Evolutionary conservation across 2,888 invertebrate genomes (phyloP).

Genomic region (Microplitis deprimator): DNA sequence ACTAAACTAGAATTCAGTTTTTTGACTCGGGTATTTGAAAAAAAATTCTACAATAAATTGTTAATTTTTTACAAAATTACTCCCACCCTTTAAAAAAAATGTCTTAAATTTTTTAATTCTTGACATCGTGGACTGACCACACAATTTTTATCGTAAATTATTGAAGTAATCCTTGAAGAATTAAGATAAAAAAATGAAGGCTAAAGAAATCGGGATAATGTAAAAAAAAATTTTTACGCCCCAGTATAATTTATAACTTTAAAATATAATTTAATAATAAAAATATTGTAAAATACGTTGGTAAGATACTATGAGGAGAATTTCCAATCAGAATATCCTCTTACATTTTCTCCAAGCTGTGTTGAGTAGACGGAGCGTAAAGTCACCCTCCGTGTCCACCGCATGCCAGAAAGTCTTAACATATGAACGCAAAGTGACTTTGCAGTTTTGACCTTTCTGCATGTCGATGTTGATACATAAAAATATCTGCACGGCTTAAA

Average conservation of each 20-base stretch:
- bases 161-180: no score
- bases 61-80: no score
- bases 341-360: slow-evolving; percentile 50
- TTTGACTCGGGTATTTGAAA: no score
- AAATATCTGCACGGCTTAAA: neutral
- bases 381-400: slow-evolving; percentile 47
- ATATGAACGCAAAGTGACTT: slow-evolving; percentile 70
- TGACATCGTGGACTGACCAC: no score
- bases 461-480: neutral
- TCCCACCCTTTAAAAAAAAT: no score
- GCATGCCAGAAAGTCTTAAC: slow-evolving; percentile 65
- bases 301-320: slow-evolving; percentile 1
- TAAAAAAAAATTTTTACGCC: no score
- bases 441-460: slow-evolving; percentile 60
- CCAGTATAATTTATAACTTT: no score
- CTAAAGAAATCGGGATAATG: no score
- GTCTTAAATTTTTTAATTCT: no score
- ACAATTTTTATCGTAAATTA: no score
- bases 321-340: slow-evolving; percentile 50
- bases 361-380: slow-evolving; percentile 43
- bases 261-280: neutral
- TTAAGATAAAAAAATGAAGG: no score
- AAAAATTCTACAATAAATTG: neutral
- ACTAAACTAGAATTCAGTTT: no score
- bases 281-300: neutral